Evolutionary conservation across 2,797 vertebrate species (phyloP).

Genomic region (Podarcis lilfordi): DNA sequence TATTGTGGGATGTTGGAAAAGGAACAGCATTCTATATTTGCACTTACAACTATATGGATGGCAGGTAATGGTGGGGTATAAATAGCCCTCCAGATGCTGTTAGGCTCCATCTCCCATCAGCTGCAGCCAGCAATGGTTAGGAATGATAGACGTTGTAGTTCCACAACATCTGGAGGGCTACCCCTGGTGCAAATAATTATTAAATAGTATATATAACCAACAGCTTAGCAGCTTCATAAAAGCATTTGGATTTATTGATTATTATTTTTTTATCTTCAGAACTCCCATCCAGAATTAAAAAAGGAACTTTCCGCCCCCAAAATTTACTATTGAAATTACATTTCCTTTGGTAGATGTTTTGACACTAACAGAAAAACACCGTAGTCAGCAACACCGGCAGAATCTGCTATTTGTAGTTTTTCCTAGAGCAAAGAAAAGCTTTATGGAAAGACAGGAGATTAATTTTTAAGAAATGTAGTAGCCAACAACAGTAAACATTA

Average conservation of each 20-base stretch:
- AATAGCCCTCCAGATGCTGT: too few relatives aligned
- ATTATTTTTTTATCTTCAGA: neutral
- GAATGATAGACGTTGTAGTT: too few relatives aligned
- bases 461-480: neutral
- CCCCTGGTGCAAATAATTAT: too few relatives aligned
- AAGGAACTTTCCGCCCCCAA: neutral
- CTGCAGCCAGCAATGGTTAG: too few relatives aligned
- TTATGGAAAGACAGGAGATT: slow-evolving; percentile 7
- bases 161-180: too few relatives aligned
- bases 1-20: neutral
- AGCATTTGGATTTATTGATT: neutral
- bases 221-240: neutral
- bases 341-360: neutral
- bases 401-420: neutral
- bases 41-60: neutral
- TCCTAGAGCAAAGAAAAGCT: neutral
- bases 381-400: neutral
- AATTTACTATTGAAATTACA: neutral
- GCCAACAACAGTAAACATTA: neutral
- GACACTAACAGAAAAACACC: neutral
- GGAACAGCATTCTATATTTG: too few relatives aligned
- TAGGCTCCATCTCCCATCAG: too few relatives aligned
- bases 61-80: neutral
- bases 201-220: neutral
- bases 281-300: neutral